phyloP scores from a whole-genome alignment of 1,140 invertebrate species.

The Battus philenor region DNA sequence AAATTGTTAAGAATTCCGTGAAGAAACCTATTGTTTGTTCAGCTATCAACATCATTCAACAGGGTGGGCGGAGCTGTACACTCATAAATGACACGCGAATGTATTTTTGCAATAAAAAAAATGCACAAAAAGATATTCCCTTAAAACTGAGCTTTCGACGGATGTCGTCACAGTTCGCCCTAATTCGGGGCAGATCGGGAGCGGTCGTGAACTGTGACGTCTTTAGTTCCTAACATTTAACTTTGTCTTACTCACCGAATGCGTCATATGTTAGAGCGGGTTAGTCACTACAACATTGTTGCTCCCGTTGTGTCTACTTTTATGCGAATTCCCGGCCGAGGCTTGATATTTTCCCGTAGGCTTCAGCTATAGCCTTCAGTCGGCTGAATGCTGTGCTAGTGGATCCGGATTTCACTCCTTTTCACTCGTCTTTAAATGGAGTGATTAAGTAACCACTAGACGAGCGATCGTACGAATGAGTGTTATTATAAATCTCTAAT shows the following conservation, averaged over 20 bases:
- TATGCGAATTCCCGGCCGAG: constrained; percentile 52
- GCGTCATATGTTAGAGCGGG: constrained; percentile 36
- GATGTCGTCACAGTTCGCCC: constrained; percentile 20
- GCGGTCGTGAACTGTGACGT: constrained; percentile 1
- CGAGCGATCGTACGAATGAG: constrained; percentile 23
- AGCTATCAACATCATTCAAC: constrained; percentile 8
- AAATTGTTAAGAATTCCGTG: no score
- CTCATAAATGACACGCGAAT: constrained; percentile 3
- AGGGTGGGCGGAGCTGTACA: constrained; percentile 8
- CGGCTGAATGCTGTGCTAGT: constrained; percentile 32
- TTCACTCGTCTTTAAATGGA: constrained; percentile 32
- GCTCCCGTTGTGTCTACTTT: constrained; percentile 36
- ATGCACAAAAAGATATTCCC: constrained; percentile 10
- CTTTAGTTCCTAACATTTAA: constrained; percentile 18
- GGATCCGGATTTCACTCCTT: not conserved
- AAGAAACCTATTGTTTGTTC: no score
- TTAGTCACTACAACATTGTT: constrained; percentile 23
- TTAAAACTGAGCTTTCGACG: constrained; percentile 2
- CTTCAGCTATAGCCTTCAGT: constrained; percentile 58
- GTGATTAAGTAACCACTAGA: constrained; percentile 57
- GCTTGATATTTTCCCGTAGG: constrained; percentile 67
- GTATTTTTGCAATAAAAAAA: constrained; percentile 10
- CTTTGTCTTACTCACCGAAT: constrained; percentile 42
- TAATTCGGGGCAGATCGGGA: constrained; percentile 11
- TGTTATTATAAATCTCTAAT: constrained; percentile 28